Conservation (phyloP, 1,140 invertebrate genomes). For the Parapsyche elsis region DNA sequence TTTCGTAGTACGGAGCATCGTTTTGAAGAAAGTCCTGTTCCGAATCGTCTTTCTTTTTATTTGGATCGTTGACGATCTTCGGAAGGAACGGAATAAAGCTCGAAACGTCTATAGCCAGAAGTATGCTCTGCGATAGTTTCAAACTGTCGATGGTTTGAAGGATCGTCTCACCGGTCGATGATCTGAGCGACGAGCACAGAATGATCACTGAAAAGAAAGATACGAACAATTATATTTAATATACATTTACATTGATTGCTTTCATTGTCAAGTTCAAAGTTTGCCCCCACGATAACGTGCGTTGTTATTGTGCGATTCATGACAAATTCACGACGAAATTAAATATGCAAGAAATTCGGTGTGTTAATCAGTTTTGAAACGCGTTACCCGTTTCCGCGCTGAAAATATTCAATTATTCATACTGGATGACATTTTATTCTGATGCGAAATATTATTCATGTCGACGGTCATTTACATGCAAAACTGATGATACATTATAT, state of each 20-base stretch:
- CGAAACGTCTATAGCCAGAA: slow-evolving; percentile 52
- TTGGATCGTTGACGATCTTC: slow-evolving; percentile 28
- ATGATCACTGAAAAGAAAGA: slow-evolving; percentile 59
- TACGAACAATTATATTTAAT: neutral
- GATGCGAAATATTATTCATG: neutral
- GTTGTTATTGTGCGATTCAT: too few species aligned
- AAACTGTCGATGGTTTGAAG: slow-evolving; percentile 61
- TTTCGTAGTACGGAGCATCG: slow-evolving; percentile 23
- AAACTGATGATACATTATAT: too few species aligned
- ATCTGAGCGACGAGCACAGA: slow-evolving; percentile 63
- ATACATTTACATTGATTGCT: neutral
- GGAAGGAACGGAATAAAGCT: slow-evolving; percentile 52
- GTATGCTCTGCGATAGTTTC: slow-evolving; percentile 60
- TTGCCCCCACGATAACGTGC: too few species aligned
- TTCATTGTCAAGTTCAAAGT: too few species aligned
- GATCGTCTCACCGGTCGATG: slow-evolving; percentile 59
- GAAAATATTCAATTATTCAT: slow-evolving; percentile 19
- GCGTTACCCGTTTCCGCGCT: neutral
- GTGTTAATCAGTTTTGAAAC: too few species aligned
- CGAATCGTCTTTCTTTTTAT: slow-evolving; percentile 4
- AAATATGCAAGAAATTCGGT: too few species aligned
- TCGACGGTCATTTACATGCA: neutral
- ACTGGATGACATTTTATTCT: neutral
- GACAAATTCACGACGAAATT: too few species aligned
- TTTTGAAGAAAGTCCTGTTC: slow-evolving; percentile 20